Evolutionary conservation across 2,888 invertebrate genomes (phyloP).

Genomic region (Margaritifera margaritifera): DNA sequence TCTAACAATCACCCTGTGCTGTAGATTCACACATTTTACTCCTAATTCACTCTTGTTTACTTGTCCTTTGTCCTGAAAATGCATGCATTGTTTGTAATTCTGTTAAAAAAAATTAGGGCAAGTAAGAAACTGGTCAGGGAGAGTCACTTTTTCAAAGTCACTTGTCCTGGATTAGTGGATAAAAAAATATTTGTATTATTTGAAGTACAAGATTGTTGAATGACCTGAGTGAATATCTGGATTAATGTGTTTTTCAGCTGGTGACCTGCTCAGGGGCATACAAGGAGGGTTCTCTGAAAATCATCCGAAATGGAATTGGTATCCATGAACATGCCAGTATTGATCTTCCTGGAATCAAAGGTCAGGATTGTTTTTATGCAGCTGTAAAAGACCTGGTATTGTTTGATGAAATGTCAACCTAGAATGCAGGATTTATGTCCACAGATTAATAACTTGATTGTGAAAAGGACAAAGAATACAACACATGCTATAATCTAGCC

Average conservation of each 20-base stretch:
- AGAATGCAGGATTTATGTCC: not conserved
- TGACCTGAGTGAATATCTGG: not conserved
- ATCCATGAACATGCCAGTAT: conserved; percentile 98
- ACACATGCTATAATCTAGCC: not conserved
- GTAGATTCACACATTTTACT: too few relatives aligned
- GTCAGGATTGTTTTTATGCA: conserved; percentile 34
- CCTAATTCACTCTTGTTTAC: too few relatives aligned
- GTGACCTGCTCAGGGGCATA: conserved; percentile 98
- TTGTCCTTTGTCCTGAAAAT: too few relatives aligned
- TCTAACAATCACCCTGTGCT: too few relatives aligned
- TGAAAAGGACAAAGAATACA: not conserved
- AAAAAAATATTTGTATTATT: not conserved
- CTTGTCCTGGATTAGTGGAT: too few relatives aligned
- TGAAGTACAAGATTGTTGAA: not conserved
- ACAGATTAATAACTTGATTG: not conserved
- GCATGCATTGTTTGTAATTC: too few relatives aligned
- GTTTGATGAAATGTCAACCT: not conserved
- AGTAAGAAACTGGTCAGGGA: too few relatives aligned
- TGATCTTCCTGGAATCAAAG: conserved; percentile 96
- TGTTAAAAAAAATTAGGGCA: too few relatives aligned
- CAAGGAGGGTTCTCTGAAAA: conserved; percentile 96
- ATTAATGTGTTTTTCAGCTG: conserved; percentile 74
- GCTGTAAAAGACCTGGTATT: not conserved
- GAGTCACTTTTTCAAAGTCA: too few relatives aligned
- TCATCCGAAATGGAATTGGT: conserved; percentile 98